phyloP scores from a whole-genome alignment of 1,140 invertebrate species.

The Sitobion miscanthi region DNA sequence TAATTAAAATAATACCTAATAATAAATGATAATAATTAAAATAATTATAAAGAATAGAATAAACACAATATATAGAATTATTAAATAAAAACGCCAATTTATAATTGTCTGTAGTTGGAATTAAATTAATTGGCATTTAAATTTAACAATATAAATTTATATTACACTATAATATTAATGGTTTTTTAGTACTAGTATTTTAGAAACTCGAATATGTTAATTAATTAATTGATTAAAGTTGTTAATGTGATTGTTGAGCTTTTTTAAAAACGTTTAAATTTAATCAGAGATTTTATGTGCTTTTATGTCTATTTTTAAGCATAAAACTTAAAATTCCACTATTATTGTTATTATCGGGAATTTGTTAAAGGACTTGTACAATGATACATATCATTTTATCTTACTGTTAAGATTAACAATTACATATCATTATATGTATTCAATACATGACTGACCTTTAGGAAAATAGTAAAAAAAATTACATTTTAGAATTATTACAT shows the following conservation, averaged over 20 bases:
- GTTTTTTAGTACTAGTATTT: conserved; percentile 32
- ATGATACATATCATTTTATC: conserved; percentile 54
- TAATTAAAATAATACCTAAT: conserved; percentile 16
- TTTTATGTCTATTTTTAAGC: conserved; percentile 52
- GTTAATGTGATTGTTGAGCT: conserved; percentile 57
- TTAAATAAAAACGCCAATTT: conserved; percentile 33
- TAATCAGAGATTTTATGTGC: conserved; percentile 55
- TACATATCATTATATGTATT: conserved; percentile 52
- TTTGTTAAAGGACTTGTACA: conserved; percentile 43
- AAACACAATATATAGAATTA: conserved; percentile 20
- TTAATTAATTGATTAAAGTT: conserved; percentile 40
- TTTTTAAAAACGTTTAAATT: conserved; percentile 50
- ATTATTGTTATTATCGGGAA: conserved; percentile 49
- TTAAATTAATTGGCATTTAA: conserved; percentile 47
- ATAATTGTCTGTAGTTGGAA: conserved; percentile 11
- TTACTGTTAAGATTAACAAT: conserved; percentile 49
- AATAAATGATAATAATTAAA: conserved; percentile 33
- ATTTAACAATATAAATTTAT: conserved; percentile 39
- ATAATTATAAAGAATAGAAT: conserved; percentile 32
- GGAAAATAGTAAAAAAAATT: conserved; percentile 22
- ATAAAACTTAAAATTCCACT: conserved; percentile 44
- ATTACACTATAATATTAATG: conserved; percentile 3
- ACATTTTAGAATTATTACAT: conserved; percentile 27
- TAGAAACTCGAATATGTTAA: conserved; percentile 36
- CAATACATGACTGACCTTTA: conserved; percentile 52